Base-by-base conservation (phyloP, 2,113 vertebrate species). In the Gorsachius goisagi region DNA sequence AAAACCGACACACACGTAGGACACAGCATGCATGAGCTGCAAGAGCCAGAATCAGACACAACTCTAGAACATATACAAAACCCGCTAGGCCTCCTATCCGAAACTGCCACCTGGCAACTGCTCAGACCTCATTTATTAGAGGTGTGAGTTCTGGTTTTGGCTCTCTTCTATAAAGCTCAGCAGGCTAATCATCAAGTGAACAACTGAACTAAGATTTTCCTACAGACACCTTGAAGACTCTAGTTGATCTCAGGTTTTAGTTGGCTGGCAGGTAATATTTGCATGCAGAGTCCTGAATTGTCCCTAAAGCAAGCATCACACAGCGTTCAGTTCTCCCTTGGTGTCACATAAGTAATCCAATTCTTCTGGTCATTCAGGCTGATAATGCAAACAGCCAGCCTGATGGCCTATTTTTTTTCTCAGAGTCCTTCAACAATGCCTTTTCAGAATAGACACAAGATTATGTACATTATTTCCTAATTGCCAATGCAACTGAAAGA, bases 361-460 rank as follows among this genome's bases (percentile, higher is more conserved):
- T 88, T 95, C 80, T 85, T 93, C 86, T 5, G 7, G 81, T 79
- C 81, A 53, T 69, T 92, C 84, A 85, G 71, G 77, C 76, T 95
- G 93, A 76, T 73, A 89, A 94, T 79, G 87, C 90, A 88, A 71
- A 89, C 50, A 85, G 90, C 53, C 92, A 92, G 58, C n/a, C 69
- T 53, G 37, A 85, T 49, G 89, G 95, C 97, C 97, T 96, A 82
- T 77, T 94, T 98, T 97, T 96, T 94, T 98, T 97, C 41, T 93
- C 88, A 92, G 85, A 95, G 91, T 33, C 63, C 75, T 93, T 85
- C 80, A 96, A 96, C 91, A 97, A 96, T 93, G 84, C 89, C 88
- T 95, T 97, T 97, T 94, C 37, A 39, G 75, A 95, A 93, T 9
- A 85, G 94, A 95, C 80, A 96, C 89, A 97, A 82, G 95, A 91